Base-by-base conservation (phyloP, 2,797 vertebrate species). In the Okamejei kenojei region DNA sequence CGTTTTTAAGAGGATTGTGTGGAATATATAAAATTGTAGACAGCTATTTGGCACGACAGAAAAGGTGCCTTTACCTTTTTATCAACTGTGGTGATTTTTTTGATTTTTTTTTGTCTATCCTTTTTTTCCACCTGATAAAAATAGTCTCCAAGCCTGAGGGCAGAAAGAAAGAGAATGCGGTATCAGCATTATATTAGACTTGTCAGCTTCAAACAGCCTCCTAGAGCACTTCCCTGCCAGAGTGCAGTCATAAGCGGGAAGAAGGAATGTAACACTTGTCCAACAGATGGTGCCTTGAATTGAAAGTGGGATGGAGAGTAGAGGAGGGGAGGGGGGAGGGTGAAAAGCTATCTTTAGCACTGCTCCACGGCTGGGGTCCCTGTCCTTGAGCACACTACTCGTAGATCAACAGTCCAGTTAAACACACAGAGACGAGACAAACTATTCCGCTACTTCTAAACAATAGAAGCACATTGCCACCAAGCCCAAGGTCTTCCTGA, bases 191-290 rank as follows among this genome's bases (percentile, higher is more conserved):
- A 97, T 96, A 96, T 95, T 94, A 94, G 95, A 95, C 95, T 95
- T 95, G 94, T 95, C 95, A 94, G 95, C 95, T 95, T 95, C 93
- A 93, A 13, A 94, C 95, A 94, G 95, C 95, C 95, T 95, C 93
- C 93, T 13, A n/a, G 94, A 96, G 95, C 95, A 93, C 95, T 96
- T 95, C 95, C 94, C 96, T 96, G 96, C 95, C 94, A 95, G 95
- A 95, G 96, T 95, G 95, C 94, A 97, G 97, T n/a, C n/a, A 97
- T 97, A 98, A 98, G 97, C 96, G 93, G 94, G 95, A 96, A 96
- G 96, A 97, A 96, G 97, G 97, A 97, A 96, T 96, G 96, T 96
- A 97, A 96, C 97, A 97, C 96, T 97, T 97, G 96, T 97, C 96
- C 94, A 93, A 95, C 95, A 96, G 97, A 97, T 97, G 96, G 95